These are phyloP conservation scores for Synanceia verrucosa DNA, from an alignment of 2,797 vertebrate genomes.

Conservation along the genomic window DNA sequence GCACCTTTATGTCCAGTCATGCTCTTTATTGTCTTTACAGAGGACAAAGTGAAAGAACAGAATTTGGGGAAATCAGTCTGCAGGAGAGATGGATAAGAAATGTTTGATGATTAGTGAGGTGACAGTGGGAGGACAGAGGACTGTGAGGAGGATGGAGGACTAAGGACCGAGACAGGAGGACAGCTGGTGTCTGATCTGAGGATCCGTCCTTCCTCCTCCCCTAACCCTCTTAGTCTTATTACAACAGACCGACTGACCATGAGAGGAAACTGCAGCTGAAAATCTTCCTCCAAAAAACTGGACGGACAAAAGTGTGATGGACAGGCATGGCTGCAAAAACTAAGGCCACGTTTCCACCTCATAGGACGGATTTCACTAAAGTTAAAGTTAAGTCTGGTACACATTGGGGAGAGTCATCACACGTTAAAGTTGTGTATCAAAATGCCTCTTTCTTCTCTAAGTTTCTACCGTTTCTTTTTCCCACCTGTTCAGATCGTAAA, in stretches of 20 bases:
- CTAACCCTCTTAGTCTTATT: conserved; percentile 61
- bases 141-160: conserved; percentile 30
- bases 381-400: too few species aligned
- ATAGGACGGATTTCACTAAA: too few species aligned
- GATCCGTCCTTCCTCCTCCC: conserved; percentile 64
- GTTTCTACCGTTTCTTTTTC: too few species aligned
- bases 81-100: conserved; percentile 7
- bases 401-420: too few species aligned
- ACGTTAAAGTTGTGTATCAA: too few species aligned
- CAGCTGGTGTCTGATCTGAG: conserved; percentile 84
- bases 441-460: too few species aligned
- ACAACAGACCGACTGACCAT: conserved; percentile 56
- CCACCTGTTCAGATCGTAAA: too few species aligned
- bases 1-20: too few species aligned
- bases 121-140: neutral
- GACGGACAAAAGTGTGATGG: conserved; percentile 1
- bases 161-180: conserved; percentile 63
- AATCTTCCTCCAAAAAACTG: conserved; percentile 6
- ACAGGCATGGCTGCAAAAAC: neutral
- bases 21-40: too few species aligned
- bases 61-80: neutral
- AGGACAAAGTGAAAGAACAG: neutral
- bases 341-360: neutral
- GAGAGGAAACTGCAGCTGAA: conserved; percentile 22
- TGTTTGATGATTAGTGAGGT: neutral